Percentiles rank a stretch among this genome's conserved stretches.
These are phyloP conservation scores for Calycopis cecrops DNA, from an alignment of 1,140 invertebrate genomes.

Conservation along the genomic window DNA sequence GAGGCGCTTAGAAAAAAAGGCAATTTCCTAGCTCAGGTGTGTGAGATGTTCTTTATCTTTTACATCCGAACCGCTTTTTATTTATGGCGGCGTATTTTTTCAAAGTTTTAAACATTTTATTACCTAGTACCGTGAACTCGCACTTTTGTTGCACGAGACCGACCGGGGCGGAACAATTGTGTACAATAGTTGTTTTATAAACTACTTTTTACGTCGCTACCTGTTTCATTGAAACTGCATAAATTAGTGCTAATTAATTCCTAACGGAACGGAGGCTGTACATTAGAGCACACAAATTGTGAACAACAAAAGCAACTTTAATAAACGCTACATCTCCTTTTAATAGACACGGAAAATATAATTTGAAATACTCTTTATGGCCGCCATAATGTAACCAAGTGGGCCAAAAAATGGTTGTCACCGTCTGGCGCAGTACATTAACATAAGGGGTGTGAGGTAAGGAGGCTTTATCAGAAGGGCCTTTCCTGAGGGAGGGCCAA, in stretches of 20 bases:
- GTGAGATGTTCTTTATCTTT: conserved; percentile 75
- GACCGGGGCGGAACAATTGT: conserved; percentile 49
- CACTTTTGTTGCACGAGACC: conserved; percentile 55
- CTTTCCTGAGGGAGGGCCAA: conserved; percentile 71
- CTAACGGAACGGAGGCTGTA: conserved; percentile 14
- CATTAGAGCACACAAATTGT: conserved; percentile 4
- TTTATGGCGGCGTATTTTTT: conserved; percentile 72
- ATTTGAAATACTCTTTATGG: conserved; percentile 73
- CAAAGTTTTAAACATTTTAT: conserved; percentile 74
- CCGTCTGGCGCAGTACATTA: conserved; percentile 72
- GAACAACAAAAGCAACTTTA: conserved; percentile 31
- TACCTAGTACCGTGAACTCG: conserved; percentile 58
- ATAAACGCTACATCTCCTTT: conserved; percentile 56
- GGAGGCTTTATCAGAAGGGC: conserved; percentile 71
- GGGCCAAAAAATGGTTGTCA: conserved; percentile 73
- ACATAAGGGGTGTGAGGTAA: conserved; percentile 69
- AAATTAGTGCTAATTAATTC: conserved; percentile 31
- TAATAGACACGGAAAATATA: conserved; percentile 69
- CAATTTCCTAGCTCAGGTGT: conserved; percentile 75
- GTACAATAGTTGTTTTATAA: conserved; percentile 53
- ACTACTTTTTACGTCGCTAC: conserved; percentile 43
- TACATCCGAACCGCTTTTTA: conserved; percentile 69
- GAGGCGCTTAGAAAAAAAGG: conserved; percentile 71
- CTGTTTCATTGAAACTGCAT: conserved; percentile 40
- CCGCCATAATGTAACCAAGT: conserved; percentile 70